Evolutionary conservation across 2,888 invertebrate species (phyloP).

Genomic region (Ennomos erosarius): DNA sequence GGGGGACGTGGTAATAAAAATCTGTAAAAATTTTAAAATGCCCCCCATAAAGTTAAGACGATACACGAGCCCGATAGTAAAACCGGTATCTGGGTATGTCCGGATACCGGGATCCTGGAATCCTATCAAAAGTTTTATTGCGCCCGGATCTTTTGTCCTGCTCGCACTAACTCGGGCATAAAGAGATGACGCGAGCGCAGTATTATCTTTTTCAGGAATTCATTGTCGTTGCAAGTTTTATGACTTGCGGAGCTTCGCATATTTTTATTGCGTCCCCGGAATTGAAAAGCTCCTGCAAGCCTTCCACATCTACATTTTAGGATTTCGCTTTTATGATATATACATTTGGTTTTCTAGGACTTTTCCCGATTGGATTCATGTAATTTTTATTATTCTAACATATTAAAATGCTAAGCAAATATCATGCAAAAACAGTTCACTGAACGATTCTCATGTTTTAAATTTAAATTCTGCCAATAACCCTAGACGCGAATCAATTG

Average conservation of each 20-base stretch:
- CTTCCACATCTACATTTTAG: conserved; percentile 45
- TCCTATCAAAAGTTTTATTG: conserved; percentile 84
- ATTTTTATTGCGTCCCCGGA: conserved; percentile 79
- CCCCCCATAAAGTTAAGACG: conserved; percentile 70
- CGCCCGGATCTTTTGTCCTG: conserved; percentile 70
- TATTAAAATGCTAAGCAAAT: no score
- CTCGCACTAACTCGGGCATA: conserved; percentile 68
- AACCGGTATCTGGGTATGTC: conserved; percentile 74
- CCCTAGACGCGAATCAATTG: neutral
- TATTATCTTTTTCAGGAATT: conserved; percentile 83
- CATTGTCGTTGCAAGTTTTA: conserved; percentile 83
- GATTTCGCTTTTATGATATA: conserved; percentile 11
- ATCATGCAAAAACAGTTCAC: no score
- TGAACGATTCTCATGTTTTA: no score
- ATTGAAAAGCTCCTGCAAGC: conserved; percentile 68
- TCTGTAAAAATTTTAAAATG: conserved; percentile 70
- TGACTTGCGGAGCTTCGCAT: conserved; percentile 75
- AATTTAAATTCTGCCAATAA: no score
- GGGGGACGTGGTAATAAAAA: conserved; percentile 65
- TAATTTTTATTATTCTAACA: no score
- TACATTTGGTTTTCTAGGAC: neutral
- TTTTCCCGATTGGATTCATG: no score
- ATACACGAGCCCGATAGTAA: conserved; percentile 71
- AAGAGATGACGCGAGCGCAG: conserved; percentile 68
- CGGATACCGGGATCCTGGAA: conserved; percentile 79